Evolutionary conservation across 2,888 invertebrate species (phyloP).

Genomic region (Ceramica pisi): DNA sequence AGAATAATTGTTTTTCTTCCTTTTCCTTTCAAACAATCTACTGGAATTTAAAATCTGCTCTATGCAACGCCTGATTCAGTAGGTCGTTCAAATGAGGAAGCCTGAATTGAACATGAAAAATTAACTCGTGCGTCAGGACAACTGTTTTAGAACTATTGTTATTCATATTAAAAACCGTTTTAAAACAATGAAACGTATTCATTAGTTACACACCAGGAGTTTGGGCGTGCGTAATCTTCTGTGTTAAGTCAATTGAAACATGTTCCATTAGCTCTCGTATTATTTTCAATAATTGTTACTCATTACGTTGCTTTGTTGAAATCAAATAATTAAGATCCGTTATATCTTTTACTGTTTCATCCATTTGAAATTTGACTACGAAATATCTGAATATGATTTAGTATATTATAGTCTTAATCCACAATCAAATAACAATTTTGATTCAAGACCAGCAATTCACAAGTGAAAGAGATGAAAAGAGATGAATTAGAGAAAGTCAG

Average conservation of each 20-base stretch:
- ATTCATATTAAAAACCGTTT: conserved; percentile 47
- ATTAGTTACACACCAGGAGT: conserved; percentile 64
- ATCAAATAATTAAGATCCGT: not conserved
- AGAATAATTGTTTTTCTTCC: conserved; percentile 13
- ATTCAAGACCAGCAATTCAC: not conserved
- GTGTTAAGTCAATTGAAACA: conserved; percentile 59
- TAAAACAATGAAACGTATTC: conserved; percentile 63
- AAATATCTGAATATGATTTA: not conserved
- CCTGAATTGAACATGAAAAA: conserved; percentile 10
- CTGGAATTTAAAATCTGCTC: conserved; percentile 21
- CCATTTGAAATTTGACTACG: conserved; percentile 1
- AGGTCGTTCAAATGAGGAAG: conserved; percentile 16
- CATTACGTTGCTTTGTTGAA: conserved; percentile 17
- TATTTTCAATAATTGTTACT: conserved; percentile 44
- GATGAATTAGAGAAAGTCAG: conserved; percentile 28
- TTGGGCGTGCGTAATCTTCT: conserved; percentile 58
- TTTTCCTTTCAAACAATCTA: conserved; percentile 24
- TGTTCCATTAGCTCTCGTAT: conserved; percentile 49
- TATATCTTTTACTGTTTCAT: conserved; percentile 5
- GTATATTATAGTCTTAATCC: not conserved
- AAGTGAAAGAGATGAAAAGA: conserved; percentile 22
- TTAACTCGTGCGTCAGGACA: conserved; percentile 16
- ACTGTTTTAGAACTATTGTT: conserved; percentile 24
- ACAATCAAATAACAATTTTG: conserved; percentile 4
- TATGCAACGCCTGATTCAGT: conserved; percentile 4